A percentile compares a stretch with the other conserved stretches of the same genome.
These are phyloP conservation scores for Papilio dardanus DNA, from an alignment of 1,140 invertebrate species.

Conservation along the genomic window DNA sequence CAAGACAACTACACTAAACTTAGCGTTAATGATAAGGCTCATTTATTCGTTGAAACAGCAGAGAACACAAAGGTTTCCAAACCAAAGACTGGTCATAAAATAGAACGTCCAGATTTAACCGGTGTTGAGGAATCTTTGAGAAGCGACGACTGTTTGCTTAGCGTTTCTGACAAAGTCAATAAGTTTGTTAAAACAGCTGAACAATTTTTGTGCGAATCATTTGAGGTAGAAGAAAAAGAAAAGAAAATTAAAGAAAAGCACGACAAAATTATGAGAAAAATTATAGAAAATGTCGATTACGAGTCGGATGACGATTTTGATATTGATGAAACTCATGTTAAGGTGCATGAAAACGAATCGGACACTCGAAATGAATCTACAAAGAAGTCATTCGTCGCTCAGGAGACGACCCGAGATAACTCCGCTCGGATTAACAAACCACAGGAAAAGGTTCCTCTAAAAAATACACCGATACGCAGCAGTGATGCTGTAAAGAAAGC, in stretches of 20 bases:
- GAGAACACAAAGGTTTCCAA: constrained; percentile 82
- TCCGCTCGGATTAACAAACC: constrained; percentile 48
- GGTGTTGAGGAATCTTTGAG: constrained; percentile 82
- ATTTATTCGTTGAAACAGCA: constrained; percentile 85
- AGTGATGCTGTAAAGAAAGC: constrained; percentile 85
- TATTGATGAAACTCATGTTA: constrained; percentile 8
- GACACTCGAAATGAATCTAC: constrained; percentile 38
- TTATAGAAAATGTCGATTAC: constrained; percentile 59
- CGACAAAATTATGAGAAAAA: constrained; percentile 71
- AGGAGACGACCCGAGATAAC: constrained; percentile 54
- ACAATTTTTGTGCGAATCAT: constrained; percentile 74
- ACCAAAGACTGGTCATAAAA: constrained; percentile 71
- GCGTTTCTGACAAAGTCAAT: constrained; percentile 84
- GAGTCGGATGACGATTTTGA: constrained; percentile 34
- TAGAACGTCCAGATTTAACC: constrained; percentile 78
- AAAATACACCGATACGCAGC: constrained; percentile 79
- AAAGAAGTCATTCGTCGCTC: constrained; percentile 42
- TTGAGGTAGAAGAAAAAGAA: constrained; percentile 72
- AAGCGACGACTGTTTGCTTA: constrained; percentile 82
- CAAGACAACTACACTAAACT: constrained; percentile 85
- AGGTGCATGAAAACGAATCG: constrained; percentile 24
- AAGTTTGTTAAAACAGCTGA: constrained; percentile 84
- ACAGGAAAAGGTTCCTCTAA: constrained; percentile 57
- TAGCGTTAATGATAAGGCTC: constrained; percentile 86
- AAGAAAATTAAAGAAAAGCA: constrained; percentile 75